Evolutionary conservation across 1,140 invertebrate species (phyloP), one percentile per base, ranked within the genome.

Genomic region (Drosophila eugracilis): DNA sequence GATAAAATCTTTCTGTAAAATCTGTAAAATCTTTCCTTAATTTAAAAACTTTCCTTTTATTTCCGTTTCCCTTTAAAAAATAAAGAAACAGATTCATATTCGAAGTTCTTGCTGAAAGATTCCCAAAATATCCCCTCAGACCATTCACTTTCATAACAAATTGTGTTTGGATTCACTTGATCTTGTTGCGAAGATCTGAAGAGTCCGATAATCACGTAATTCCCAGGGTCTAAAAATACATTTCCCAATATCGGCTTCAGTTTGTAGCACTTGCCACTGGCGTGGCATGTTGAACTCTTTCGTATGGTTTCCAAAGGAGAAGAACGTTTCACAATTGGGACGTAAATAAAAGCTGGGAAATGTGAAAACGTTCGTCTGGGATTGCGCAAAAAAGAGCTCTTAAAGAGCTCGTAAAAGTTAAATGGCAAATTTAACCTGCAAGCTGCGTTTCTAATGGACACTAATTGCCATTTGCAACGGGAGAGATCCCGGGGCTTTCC

Each of bases 381-480:
- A 52, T 30, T 45, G 42, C n/a, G 12, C 24, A 32, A 32, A 47
- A 47, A 34, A 5, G n/a, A 14, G 5, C 4, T 3, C 21, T n/a
- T 15, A 36, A 47, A n/a, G 47, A 21, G 21, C 3, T 12, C 14
- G 24, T 2, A 6, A 9, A 67, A 32, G 24, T 57, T 3, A 28
- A 26, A 28, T 28, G 32, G 15, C 45, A 52, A 41, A 32, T 50
- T 49, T 48, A 28, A 15, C 22, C n/a, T 39, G 36, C 63, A 42
- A 10, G 4, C 50, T 28, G 44, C 44, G 12, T 3, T 28, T 48
- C 67, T 71, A 84, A 83, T 85, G 55, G 75, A 63, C 75, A 67
- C 65, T 75, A 85, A 84, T 85, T 85, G 75, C 48, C 50, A 85
- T 73, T 78, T 78, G 78, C 37, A 57, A 32, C 17, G 28, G 19